Percentiles rank a stretch among this genome's conserved stretches.
These are phyloP conservation scores for Caranx ignobilis DNA, from an alignment of 2,113 vertebrate genomes.

Conservation along the genomic window DNA sequence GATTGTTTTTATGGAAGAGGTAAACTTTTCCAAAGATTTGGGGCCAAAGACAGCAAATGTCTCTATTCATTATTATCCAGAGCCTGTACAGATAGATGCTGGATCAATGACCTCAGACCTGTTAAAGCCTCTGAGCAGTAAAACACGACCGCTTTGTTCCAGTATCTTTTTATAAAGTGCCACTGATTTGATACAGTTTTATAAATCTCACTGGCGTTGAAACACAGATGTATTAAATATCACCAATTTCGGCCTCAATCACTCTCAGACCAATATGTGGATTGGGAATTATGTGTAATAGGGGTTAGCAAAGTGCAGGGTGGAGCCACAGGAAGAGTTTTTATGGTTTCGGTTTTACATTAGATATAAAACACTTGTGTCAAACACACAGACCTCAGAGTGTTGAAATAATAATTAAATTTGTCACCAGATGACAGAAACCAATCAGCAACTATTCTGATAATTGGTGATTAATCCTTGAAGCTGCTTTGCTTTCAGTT, in stretches of 20 bases:
- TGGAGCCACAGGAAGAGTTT: neutral
- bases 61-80: neutral
- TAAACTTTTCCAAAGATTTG: neutral
- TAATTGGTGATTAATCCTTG: neutral
- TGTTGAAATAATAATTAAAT: neutral
- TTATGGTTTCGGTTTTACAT: neutral
- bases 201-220: neutral
- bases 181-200: neutral
- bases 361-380: too few relatives aligned
- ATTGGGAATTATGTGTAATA: neutral
- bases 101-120: neutral
- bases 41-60: neutral
- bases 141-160: neutral
- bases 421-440: neutral
- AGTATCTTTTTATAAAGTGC: neutral
- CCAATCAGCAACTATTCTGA: neutral
- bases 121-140: neutral
- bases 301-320: too few relatives aligned
- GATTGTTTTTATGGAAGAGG: neutral
- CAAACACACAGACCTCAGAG: neutral
- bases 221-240: neutral
- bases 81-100: neutral
- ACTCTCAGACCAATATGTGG: neutral
- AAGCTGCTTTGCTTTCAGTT: neutral
- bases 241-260: neutral